Evolutionary conservation across 2,888 invertebrate species (phyloP).

Genomic region (Apoderus coryli): DNA sequence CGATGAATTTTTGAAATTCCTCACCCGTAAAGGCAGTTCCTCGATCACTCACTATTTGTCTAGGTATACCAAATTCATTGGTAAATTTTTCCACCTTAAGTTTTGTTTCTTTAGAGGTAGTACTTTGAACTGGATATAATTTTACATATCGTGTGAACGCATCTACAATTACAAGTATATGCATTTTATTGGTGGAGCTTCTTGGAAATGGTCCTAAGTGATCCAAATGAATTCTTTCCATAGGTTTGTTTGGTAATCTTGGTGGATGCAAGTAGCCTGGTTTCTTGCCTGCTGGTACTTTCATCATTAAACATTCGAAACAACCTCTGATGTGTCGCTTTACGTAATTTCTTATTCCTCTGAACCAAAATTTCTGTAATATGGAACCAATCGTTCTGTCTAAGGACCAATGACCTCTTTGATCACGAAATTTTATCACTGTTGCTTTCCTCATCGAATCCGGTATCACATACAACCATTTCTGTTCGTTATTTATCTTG

Average conservation of each 20-base stretch:
- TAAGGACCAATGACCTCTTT: constrained; percentile 12
- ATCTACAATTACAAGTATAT: constrained; percentile 12
- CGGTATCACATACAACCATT: constrained; percentile 12
- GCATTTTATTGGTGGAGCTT: constrained; percentile 10
- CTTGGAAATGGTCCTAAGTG: constrained; percentile 15
- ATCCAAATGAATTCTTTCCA: constrained; percentile 15
- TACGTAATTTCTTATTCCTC: constrained; percentile 11
- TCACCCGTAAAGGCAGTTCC: constrained; percentile 9
- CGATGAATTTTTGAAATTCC: constrained; percentile 8
- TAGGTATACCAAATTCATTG: constrained; percentile 15
- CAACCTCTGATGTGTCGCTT: constrained; percentile 14
- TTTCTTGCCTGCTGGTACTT: constrained; percentile 14
- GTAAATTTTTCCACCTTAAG: constrained; percentile 14
- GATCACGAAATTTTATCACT: constrained; percentile 13
- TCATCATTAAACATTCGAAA: constrained; percentile 13
- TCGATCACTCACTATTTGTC: constrained; percentile 17
- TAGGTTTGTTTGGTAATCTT: constrained; percentile 12
- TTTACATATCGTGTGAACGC: constrained; percentile 14
- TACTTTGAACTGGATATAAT: constrained; percentile 12
- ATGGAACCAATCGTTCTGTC: constrained; percentile 11
- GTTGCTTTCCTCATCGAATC: constrained; percentile 14
- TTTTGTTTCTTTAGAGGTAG: constrained; percentile 10
- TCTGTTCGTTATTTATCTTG: constrained; percentile 5
- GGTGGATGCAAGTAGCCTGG: constrained; percentile 15
- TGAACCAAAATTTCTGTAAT: constrained; percentile 15